A percentile compares a stretch with the other conserved stretches of the same genome.
Conservation (phyloP, 2,113 vertebrate species). For the Eudyptes chrysolophus region DNA sequence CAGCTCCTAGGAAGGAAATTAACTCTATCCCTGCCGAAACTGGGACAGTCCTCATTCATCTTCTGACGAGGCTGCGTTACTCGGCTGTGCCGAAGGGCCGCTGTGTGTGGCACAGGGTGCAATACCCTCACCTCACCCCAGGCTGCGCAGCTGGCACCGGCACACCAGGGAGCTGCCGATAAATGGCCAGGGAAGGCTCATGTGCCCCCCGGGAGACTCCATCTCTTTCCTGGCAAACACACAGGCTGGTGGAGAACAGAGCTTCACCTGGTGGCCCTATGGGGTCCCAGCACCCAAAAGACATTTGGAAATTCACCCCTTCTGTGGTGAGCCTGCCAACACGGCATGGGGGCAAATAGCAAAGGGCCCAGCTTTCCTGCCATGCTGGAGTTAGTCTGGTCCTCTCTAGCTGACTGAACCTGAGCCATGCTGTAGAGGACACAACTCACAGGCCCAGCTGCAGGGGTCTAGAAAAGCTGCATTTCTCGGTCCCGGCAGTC, state of each 20-base stretch:
- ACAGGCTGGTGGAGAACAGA: not conserved
- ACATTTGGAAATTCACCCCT: not conserved
- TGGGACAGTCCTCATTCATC: not conserved
- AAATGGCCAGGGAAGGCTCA: not conserved
- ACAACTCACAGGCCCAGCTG: not conserved
- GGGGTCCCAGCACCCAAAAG: not conserved
- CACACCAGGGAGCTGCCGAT: accelerated
- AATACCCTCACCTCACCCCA: accelerated
- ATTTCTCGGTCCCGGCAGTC: not conserved
- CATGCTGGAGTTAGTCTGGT: not conserved
- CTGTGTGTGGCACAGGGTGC: not conserved
- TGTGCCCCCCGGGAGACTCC: not conserved
- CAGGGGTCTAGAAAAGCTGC: not conserved
- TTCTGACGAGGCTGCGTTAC: accelerated
- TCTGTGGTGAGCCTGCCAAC: accelerated
- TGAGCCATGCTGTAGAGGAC: not conserved
- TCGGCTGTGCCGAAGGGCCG: accelerated
- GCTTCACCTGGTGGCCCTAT: not conserved
- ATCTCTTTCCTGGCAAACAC: not conserved
- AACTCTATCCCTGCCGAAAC: too few relatives aligned
- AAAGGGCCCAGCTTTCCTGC: not conserved
- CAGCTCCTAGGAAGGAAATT: too few relatives aligned
- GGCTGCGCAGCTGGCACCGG: not conserved
- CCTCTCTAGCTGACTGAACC: not conserved
- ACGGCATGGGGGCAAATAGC: not conserved